Percentiles rank a stretch among this genome's conserved stretches.
These are phyloP conservation scores for Riparia riparia DNA, from an alignment of 2,113 vertebrate species.

Conservation along the genomic window DNA sequence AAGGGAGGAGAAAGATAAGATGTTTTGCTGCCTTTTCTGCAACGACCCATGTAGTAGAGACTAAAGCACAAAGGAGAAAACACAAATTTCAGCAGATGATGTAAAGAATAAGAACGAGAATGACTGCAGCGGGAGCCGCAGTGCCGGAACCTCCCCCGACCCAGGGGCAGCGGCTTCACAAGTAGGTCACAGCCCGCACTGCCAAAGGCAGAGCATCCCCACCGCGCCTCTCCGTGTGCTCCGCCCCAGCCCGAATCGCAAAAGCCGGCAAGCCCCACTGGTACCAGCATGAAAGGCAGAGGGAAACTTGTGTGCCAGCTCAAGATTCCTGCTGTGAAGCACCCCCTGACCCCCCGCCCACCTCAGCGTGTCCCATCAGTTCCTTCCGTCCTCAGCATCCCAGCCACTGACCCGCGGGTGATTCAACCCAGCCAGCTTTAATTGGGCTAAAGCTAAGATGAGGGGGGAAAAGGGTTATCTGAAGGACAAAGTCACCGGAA, in stretches of 20 bases:
- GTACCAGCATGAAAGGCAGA: fast-evolving
- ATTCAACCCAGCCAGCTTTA: background rate
- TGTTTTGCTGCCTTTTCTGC: background rate
- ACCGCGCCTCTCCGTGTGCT: fast-evolving
- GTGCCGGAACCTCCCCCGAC: fast-evolving
- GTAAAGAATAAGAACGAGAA: background rate
- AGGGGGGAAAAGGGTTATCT: background rate
- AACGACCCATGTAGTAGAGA: background rate
- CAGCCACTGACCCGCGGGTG: fast-evolving
- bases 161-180: fast-evolving
- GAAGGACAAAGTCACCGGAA: background rate
- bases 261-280: fast-evolving
- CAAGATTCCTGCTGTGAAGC: background rate
- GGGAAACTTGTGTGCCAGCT: fast-evolving
- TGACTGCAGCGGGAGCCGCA: fast-evolving
- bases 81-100: background rate
- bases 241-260: fast-evolving
- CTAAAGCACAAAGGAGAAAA: background rate
- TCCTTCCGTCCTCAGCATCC: background rate
- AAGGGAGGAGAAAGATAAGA: background rate
- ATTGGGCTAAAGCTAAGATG: background rate
- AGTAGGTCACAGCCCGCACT: background rate
- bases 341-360: fast-evolving
- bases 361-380: background rate
- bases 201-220: background rate